These are phyloP conservation scores for Pararge aegeria DNA, from an alignment of 1,140 invertebrate genomes.

Conservation along the genomic window DNA sequence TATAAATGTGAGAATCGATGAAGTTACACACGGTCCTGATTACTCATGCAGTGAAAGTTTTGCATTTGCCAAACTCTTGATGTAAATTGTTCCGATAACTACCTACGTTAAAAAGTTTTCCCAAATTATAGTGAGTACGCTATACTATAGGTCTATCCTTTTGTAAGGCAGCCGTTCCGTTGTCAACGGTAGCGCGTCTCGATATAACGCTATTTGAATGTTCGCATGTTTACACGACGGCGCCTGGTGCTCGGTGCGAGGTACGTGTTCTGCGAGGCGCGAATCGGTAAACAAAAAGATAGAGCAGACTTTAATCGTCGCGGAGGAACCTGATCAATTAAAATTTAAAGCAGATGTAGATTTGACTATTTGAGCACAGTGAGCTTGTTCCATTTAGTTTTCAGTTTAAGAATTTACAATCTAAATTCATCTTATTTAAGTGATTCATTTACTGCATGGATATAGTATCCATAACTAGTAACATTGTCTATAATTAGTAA, in stretches of 20 bases:
- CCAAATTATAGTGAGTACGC: no score
- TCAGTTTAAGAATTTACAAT: no score
- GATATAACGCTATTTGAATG: conserved; percentile 19
- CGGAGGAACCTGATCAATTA: no score
- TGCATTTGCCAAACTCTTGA: not conserved
- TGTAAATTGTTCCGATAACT: not conserved
- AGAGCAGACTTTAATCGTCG: conserved; percentile 9
- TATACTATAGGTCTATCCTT: no score
- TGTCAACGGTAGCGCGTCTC: not conserved
- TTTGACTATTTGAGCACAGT: no score
- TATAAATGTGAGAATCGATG: not conserved
- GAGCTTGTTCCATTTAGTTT: no score
- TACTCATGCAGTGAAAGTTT: not conserved
- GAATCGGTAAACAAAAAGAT: conserved; percentile 22
- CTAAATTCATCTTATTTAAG: no score
- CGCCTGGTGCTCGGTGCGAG: conserved; percentile 10
- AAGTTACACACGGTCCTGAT: not conserved
- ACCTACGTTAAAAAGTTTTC: not conserved
- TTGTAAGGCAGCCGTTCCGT: not conserved
- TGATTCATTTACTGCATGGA: no score
- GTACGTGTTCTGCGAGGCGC: conserved; percentile 5
- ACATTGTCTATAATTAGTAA: no score
- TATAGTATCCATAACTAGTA: no score
- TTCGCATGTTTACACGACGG: conserved; percentile 13
- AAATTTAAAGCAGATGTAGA: no score